A percentile compares a stretch with the other conserved stretches of the same genome.
phyloP scores from a whole-genome alignment of 2,113 vertebrate species.

The Castor canadensis region DNA sequence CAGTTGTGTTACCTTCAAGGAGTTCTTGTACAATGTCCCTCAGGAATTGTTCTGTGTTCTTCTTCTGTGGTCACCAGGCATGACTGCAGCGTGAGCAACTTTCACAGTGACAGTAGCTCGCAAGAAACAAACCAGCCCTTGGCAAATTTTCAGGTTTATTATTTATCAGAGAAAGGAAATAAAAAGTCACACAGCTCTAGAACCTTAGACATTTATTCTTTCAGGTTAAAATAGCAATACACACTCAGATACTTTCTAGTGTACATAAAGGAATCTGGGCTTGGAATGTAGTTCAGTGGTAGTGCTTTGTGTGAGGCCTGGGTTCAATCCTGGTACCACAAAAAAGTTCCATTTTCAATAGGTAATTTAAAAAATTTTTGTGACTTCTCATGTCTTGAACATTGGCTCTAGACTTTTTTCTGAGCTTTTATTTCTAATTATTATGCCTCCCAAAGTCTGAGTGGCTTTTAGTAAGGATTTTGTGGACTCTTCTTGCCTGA shows the following conservation, averaged over 20 bases:
- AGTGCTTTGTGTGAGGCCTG: neutral
- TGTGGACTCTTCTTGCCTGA: neutral
- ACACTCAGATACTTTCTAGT: neutral
- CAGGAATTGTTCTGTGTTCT: neutral
- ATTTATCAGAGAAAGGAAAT: neutral
- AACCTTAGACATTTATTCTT: slow-evolving; percentile 4
- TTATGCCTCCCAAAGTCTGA: neutral
- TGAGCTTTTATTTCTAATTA: neutral
- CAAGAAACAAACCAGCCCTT: neutral
- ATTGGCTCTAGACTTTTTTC: neutral
- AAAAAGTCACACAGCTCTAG: neutral
- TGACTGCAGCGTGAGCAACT: neutral
- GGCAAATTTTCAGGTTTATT: neutral
- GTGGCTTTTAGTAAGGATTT: neutral
- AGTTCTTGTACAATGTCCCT: neutral
- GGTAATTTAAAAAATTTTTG: no score
- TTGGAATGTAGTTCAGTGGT: neutral
- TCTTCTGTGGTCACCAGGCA: neutral
- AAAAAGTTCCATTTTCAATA: neutral
- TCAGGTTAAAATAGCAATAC: neutral
- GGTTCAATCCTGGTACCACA: neutral
- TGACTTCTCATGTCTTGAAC: neutral
- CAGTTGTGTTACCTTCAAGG: no score
- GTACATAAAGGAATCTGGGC: neutral
- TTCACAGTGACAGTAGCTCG: neutral